Evolutionary conservation across 2,113 vertebrate species (phyloP), one percentile per base, ranked within the genome.

Genomic region (Amazona guildingii): DNA sequence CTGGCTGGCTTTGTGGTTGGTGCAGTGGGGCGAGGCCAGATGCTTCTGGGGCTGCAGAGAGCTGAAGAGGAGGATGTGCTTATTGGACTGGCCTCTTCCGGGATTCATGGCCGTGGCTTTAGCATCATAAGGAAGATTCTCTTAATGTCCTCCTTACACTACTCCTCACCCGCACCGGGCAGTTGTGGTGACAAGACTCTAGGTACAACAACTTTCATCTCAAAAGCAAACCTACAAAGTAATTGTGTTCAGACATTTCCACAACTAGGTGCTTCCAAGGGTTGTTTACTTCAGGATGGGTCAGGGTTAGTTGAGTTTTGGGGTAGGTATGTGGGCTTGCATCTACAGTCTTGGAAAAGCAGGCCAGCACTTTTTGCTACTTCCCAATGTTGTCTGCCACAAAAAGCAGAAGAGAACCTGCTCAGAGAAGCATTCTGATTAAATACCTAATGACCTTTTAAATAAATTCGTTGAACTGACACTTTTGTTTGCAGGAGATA

Each of bases 1-100:
- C 96, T 99, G 81, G 98, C 98, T 1, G 99, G 99, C 37, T 99
- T 99, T 97, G 98, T 93, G 4, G 98, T 99, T 9, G 99, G 99
- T 2, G 98, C 98, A 0, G 97, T 98, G 91, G 98, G 99, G 94
- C 97, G 98, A 5, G 97, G 96, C 3, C 91, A 95, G 28, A 39
- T 98, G 57, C 97, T 98, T 82, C 98, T 98, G 54, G 93, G 97
- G 74, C 95, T 98, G 78, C 95, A 87, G 21, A 96, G 97, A 76
- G 98, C 99, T 35, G 23, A 85, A 1, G 98, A 98, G 61, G 98
- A 98, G 4, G 99, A 99, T 64, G n/a, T 97, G 70, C 75, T 99
- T 46, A 97, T 99, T 24, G 99, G 98, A 5, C 86, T 99, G n/a
- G 96, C 98, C n/a, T 99, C 98, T n/a, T 98, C 98, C 0, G 98